Evolutionary conservation across 2,797 vertebrate species (phyloP).

Genomic region (Xenentodon cancila): DNA sequence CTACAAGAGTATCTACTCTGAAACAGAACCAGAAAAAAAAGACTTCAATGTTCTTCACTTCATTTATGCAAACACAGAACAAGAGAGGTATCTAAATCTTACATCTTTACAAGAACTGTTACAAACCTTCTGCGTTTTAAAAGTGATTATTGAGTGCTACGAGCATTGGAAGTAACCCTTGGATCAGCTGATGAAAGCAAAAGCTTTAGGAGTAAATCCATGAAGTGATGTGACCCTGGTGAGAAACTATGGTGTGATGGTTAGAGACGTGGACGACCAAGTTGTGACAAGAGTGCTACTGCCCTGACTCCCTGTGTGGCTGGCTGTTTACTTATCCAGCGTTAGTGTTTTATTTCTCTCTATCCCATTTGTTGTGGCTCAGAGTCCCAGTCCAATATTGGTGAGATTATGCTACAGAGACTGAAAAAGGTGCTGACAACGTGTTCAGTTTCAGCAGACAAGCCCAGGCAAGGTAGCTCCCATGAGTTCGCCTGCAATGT

Average conservation of each 20-base stretch:
- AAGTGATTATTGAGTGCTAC: not conserved
- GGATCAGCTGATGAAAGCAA: not conserved
- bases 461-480: constrained; percentile 19
- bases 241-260: not conserved
- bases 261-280: not conserved
- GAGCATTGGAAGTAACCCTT: not conserved
- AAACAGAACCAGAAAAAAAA: too few relatives aligned
- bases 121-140: not conserved
- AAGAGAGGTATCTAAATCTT: too few relatives aligned
- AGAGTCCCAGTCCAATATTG: constrained; percentile 61
- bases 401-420: constrained; percentile 42
- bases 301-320: constrained; percentile 1
- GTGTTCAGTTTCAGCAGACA: constrained; percentile 40
- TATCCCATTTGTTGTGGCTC: constrained; percentile 26
- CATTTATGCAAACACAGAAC: too few relatives aligned
- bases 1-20: too few relatives aligned
- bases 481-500: constrained; percentile 11
- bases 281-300: constrained; percentile 8
- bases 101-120: not conserved
- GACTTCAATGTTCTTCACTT: too few relatives aligned
- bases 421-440: constrained; percentile 58
- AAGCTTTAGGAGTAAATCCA: constrained; percentile 1
- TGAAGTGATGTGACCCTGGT: not conserved
- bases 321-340: constrained; percentile 4
- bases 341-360: constrained; percentile 17